A percentile compares a stretch with the other conserved stretches of the same genome.
Evolutionary conservation across 2,113 vertebrate genomes (phyloP).

Genomic region (Bos javanicus): DNA sequence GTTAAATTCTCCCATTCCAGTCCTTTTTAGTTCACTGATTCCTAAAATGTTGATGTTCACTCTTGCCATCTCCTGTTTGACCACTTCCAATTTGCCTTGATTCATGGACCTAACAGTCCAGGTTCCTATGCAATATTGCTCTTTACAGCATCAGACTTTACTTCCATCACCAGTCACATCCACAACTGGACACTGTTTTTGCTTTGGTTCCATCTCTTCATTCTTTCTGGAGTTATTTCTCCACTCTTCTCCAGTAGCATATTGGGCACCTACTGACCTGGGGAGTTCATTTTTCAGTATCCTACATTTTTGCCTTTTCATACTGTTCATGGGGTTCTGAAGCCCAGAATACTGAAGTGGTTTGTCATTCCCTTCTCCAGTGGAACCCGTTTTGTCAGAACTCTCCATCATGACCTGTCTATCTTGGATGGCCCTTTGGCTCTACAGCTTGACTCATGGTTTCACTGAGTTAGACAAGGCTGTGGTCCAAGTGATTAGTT

Average conservation of each 20-base stretch:
- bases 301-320: not conserved
- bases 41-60: not conserved
- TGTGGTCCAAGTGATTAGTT: not conserved
- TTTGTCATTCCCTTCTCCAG: not conserved
- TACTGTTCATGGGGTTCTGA: not conserved
- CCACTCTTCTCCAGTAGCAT: not conserved
- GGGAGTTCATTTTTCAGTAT: not conserved
- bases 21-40: not conserved
- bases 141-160: not conserved
- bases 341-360: not conserved
- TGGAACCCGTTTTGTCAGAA: not conserved
- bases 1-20: not conserved
- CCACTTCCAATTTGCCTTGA: not conserved
- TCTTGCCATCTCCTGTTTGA: not conserved
- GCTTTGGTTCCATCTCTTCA: not conserved
- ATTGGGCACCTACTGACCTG: not conserved
- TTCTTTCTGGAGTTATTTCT: not conserved
- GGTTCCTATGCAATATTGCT: not conserved
- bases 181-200: accelerated
- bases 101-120: not conserved
- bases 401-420: not conserved
- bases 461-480: not conserved
- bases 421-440: not conserved
- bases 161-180: not conserved
- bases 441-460: accelerated